Conservation (phyloP, 2,113 vertebrate species). For the Channa argus region DNA sequence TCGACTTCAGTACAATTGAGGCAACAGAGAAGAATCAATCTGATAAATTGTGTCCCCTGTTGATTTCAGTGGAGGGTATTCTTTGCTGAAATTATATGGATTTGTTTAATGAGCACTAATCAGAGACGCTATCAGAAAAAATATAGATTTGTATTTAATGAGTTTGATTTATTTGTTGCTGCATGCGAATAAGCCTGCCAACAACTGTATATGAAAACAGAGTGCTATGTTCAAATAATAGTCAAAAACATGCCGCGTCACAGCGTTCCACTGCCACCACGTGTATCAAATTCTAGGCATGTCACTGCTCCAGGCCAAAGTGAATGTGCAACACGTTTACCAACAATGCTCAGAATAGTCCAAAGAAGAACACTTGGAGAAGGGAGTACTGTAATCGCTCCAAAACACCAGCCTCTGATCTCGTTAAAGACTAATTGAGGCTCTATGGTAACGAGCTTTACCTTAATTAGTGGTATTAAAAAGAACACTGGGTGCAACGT, state of each 20-base stretch:
- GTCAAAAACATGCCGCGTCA: constrained; percentile 28
- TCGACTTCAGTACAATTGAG: constrained; percentile 26
- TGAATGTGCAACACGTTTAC: constrained; percentile 69
- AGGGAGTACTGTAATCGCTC: constrained; percentile 77
- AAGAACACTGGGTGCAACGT: constrained; percentile 70
- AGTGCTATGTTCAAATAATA: constrained; percentile 4
- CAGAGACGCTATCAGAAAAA: constrained; percentile 25
- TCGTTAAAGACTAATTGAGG: constrained; percentile 85
- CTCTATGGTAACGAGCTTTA: constrained; percentile 85
- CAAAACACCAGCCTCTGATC: constrained; percentile 85
- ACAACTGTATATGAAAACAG: background rate
- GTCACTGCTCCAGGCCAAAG: constrained; percentile 46
- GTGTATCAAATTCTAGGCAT: constrained; percentile 11
- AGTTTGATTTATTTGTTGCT: constrained; percentile 10
- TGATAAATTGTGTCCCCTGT: constrained; percentile 43
- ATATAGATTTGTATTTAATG: constrained; percentile 18
- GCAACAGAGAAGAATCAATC: constrained; percentile 30
- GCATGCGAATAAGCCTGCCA: background rate
- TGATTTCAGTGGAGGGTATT: constrained; percentile 45
- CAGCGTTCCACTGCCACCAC: constrained; percentile 7
- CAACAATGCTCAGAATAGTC: constrained; percentile 54
- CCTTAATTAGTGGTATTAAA: constrained; percentile 85
- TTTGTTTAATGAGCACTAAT: constrained; percentile 46
- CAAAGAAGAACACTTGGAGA: constrained; percentile 53
- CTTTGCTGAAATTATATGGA: constrained; percentile 38